Evolutionary conservation across 1,140 invertebrate species (phyloP).

Genomic region (Venturia canescens): DNA sequence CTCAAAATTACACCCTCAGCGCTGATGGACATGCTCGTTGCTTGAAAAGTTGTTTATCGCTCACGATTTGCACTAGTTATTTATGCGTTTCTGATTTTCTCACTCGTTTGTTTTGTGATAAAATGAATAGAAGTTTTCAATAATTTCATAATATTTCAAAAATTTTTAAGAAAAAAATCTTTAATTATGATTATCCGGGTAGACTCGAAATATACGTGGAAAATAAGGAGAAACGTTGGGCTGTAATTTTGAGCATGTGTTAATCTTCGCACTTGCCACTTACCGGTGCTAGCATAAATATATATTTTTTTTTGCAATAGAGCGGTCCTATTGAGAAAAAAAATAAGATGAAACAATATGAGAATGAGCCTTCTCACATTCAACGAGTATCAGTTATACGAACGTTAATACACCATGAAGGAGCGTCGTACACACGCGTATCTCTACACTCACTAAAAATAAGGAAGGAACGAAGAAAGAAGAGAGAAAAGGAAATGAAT

Average conservation of each 20-base stretch:
- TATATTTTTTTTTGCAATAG: slow-evolving; percentile 48
- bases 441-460: neutral
- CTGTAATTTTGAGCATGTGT: neutral
- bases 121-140: too few species aligned
- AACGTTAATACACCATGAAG: neutral
- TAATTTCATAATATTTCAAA: too few species aligned
- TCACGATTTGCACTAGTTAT: too few species aligned
- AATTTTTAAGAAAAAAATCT: too few species aligned
- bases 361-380: slow-evolving; percentile 54
- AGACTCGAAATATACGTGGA: too few species aligned
- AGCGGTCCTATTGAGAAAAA: slow-evolving; percentile 50
- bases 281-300: slow-evolving; percentile 13
- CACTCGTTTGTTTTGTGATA: too few species aligned
- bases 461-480: neutral
- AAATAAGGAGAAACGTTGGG: too few species aligned
- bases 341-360: slow-evolving; percentile 46
- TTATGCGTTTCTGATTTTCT: too few species aligned
- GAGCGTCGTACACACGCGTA: neutral
- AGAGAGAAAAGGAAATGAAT: slow-evolving; percentile 45
- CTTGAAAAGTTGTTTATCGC: neutral
- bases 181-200: too few species aligned
- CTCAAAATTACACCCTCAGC: neutral
- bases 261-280: slow-evolving; percentile 1
- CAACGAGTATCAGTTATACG: slow-evolving; percentile 55
- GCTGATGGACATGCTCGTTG: neutral